phyloP scores from a whole-genome alignment of 2,797 vertebrate species.

The Falco peregrinus region DNA sequence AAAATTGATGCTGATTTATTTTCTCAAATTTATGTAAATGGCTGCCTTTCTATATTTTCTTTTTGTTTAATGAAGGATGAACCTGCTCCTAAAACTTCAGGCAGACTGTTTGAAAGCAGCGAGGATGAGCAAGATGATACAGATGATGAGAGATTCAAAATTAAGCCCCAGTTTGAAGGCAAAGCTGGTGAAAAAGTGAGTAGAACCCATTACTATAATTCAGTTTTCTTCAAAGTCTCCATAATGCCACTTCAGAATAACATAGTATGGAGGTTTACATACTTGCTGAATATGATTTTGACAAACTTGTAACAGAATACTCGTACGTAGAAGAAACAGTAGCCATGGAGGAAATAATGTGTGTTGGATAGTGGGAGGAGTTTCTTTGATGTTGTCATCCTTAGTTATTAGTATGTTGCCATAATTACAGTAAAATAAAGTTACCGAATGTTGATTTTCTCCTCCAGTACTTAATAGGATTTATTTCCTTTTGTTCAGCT shows the following conservation, averaged over 20 bases:
- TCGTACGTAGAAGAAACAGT: background rate
- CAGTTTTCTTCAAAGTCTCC: background rate
- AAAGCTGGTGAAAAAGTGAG: conserved; percentile 91
- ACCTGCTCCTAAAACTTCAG: conserved; percentile 14
- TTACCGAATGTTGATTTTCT: background rate
- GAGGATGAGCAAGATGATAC: conserved; percentile 81
- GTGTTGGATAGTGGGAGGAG: background rate
- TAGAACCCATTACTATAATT: background rate
- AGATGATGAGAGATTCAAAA: conserved; percentile 79
- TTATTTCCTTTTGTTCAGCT: conserved; percentile 77
- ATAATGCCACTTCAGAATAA: background rate
- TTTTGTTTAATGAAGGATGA: conserved; percentile 31
- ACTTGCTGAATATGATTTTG: background rate
- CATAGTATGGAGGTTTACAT: background rate
- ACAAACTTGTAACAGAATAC: background rate
- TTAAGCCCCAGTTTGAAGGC: conserved; percentile 95
- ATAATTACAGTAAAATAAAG: background rate
- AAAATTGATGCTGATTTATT: background rate
- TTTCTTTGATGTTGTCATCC: background rate
- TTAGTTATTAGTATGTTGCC: background rate
- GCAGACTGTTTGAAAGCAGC: conserved; percentile 85
- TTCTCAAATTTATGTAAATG: background rate
- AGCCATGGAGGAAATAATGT: background rate
- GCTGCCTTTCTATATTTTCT: background rate
- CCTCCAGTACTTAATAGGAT: background rate